phyloP scores from a whole-genome alignment of 2,113 vertebrate species.

The Stegastes partitus region DNA sequence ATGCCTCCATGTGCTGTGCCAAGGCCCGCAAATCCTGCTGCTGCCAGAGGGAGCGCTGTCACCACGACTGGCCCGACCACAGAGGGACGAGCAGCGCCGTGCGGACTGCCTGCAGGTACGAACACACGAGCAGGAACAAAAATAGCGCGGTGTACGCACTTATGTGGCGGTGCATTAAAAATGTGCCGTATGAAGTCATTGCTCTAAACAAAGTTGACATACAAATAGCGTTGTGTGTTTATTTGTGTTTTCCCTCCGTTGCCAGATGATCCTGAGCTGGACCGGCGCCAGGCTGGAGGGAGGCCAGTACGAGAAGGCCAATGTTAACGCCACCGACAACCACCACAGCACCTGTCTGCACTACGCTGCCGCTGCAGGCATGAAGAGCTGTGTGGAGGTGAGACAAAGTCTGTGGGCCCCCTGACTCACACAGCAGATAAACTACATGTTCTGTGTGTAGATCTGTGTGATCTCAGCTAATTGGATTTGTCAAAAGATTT shows the following conservation, averaged over 20 bases:
- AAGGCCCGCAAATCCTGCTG: constrained; percentile 80
- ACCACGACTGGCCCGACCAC: constrained; percentile 76
- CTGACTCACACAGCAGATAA: background rate
- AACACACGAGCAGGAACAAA: accelerated
- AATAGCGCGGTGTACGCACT: background rate
- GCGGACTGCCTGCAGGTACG: constrained; percentile 78
- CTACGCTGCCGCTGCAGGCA: constrained; percentile 78
- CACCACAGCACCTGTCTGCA: constrained; percentile 81
- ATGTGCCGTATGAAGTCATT: background rate
- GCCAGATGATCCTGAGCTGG: constrained; percentile 81
- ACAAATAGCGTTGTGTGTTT: background rate
- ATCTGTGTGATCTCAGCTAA: constrained; percentile 11
- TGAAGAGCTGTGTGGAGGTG: constrained; percentile 83
- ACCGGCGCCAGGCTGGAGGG: constrained; percentile 80
- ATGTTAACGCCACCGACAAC: constrained; percentile 81
- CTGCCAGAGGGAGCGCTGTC: constrained; percentile 80
- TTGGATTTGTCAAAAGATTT: constrained; percentile 14
- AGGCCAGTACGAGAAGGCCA: constrained; percentile 81
- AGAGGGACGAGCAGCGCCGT: constrained; percentile 80
- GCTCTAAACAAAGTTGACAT: background rate
- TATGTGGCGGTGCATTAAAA: background rate
- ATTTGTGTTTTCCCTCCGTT: constrained; percentile 14
- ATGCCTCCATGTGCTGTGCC: constrained; percentile 82
- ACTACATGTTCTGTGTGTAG: background rate
- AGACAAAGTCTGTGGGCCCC: constrained; percentile 26